These are phyloP conservation scores for Leptodactylus fuscus DNA, from an alignment of 2,113 vertebrate species.

Conservation along the genomic window DNA sequence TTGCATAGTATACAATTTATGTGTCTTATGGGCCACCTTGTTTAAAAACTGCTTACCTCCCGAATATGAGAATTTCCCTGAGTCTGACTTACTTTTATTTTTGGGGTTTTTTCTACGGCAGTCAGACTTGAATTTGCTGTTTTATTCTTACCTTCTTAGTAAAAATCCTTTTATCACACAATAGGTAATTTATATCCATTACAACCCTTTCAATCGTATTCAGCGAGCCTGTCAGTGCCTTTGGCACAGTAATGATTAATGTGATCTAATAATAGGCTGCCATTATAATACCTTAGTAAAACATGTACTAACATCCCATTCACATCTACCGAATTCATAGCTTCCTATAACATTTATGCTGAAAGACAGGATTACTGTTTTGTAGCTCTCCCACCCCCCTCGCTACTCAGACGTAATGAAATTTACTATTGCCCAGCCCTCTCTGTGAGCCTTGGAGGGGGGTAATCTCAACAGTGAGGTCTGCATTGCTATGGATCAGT, in stretches of 20 bases:
- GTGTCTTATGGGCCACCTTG: constrained; percentile 74
- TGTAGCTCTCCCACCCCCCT: constrained; percentile 79
- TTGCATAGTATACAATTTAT: constrained; percentile 71
- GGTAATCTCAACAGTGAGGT: constrained; percentile 9
- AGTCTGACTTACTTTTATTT: constrained; percentile 88
- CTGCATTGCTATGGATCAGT: not conserved
- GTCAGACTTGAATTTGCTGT: constrained; percentile 94
- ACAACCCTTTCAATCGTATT: constrained; percentile 99
- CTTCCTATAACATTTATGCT: constrained; percentile 98
- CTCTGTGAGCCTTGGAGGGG: not conserved
- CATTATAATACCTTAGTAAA: constrained; percentile 99
- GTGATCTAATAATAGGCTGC: constrained; percentile 99
- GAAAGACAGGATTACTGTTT: constrained; percentile 97
- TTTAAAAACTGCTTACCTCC: constrained; percentile 79
- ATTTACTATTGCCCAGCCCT: constrained; percentile 78
- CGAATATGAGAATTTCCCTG: constrained; percentile 81
- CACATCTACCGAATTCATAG: constrained; percentile 99
- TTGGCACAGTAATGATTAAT: constrained; percentile 99
- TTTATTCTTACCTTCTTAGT: constrained; percentile 99
- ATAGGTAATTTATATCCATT: constrained; percentile 99
- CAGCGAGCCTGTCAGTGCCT: constrained; percentile 99
- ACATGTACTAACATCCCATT: constrained; percentile 99
- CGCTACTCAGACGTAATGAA: constrained; percentile 84
- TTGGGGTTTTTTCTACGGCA: constrained; percentile 80
- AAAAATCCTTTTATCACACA: constrained; percentile 99